Conservation (phyloP, 2,888 invertebrate genomes). For the Oscheius myriophilus region DNA sequence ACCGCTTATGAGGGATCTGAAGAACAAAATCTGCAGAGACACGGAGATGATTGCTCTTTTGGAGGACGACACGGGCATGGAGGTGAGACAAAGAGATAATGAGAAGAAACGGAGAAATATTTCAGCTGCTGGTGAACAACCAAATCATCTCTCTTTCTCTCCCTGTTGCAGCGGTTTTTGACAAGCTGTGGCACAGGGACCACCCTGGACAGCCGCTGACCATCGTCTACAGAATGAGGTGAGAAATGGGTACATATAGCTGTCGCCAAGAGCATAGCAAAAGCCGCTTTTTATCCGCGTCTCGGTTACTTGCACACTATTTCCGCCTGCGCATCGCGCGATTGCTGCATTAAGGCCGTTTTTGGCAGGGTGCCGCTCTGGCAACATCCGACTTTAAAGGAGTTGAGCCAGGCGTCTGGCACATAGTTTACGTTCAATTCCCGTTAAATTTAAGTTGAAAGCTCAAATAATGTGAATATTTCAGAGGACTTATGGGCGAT, state of each 20-base stretch:
- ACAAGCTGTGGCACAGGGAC: constrained; percentile 83
- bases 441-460: too few relatives aligned
- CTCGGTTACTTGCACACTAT: too few relatives aligned
- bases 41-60: constrained; percentile 96
- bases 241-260: constrained; percentile 86
- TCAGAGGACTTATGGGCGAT: constrained; percentile 90
- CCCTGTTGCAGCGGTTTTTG: constrained; percentile 83
- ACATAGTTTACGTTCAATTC: too few relatives aligned
- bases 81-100: constrained; percentile 71
- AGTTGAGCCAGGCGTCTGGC: too few relatives aligned
- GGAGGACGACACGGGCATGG: constrained; percentile 99
- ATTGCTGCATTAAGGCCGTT: too few relatives aligned
- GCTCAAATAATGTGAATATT: too few relatives aligned
- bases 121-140: constrained; percentile 86
- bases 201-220: constrained; percentile 88
- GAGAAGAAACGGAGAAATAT: neutral
- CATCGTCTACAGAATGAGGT: constrained; percentile 90
- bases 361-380: too few relatives aligned
- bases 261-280: too few relatives aligned
- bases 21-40: constrained; percentile 85
- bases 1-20: constrained; percentile 96
- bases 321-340: too few relatives aligned
- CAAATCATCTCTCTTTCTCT: constrained; percentile 96
- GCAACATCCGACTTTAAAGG: too few relatives aligned
- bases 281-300: too few relatives aligned